These are phyloP conservation scores for Apis dorsata DNA, from an alignment of 1,140 invertebrate species.

Conservation along the genomic window DNA sequence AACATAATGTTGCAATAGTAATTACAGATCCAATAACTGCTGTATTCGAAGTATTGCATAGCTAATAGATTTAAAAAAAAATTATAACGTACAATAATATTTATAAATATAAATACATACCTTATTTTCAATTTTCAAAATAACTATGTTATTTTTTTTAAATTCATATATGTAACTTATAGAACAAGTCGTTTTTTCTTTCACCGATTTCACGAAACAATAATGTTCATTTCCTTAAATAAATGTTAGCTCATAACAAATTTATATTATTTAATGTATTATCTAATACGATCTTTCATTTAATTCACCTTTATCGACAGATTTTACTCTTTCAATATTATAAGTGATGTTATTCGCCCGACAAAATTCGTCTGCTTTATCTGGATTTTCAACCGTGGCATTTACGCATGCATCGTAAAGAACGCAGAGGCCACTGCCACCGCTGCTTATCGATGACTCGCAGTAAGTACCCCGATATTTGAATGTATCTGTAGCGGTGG, in stretches of 20 bases:
- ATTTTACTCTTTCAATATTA: conserved; percentile 45
- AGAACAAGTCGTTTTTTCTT: conserved; percentile 47
- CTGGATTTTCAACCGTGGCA: conserved; percentile 60
- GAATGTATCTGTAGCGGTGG: conserved; percentile 55
- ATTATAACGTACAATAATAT: no score
- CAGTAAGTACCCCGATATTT: conserved; percentile 68
- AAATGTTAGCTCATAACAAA: not conserved
- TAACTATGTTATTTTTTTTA: conserved; percentile 54
- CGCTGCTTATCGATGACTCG: conserved; percentile 64
- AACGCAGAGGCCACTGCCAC: conserved; percentile 61
- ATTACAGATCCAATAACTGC: conserved; percentile 18
- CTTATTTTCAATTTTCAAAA: conserved; percentile 61
- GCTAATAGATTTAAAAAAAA: conserved; percentile 8
- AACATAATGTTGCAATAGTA: not conserved
- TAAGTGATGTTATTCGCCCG: conserved; percentile 53
- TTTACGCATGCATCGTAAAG: conserved; percentile 66
- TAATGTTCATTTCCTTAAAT: conserved; percentile 60
- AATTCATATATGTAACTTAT: conserved; percentile 67
- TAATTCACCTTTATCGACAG: conserved; percentile 49
- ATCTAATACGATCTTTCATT: not conserved
- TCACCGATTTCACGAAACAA: conserved; percentile 58
- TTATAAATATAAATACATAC: conserved; percentile 19
- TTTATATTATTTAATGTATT: not conserved
- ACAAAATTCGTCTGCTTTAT: conserved; percentile 55
- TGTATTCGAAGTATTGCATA: conserved; percentile 7